Percentiles rank a stretch among this genome's conserved stretches.
phyloP scores from a whole-genome alignment of 2,113 vertebrate genomes.

The Porphyrio hochstetteri region DNA sequence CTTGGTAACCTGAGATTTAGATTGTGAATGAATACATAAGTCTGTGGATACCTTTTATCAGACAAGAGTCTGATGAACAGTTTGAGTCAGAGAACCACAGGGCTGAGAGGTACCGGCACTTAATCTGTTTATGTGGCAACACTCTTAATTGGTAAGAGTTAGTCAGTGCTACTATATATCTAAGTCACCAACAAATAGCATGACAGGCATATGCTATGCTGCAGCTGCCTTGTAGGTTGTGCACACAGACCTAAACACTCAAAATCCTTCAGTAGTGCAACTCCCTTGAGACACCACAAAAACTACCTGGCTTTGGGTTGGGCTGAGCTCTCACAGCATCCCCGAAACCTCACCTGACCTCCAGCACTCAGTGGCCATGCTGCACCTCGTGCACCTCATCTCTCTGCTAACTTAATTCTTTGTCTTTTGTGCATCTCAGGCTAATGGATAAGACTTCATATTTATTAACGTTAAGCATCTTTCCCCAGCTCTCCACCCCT shows the following conservation, averaged over 20 bases:
- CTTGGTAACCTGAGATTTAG: conserved; percentile 74
- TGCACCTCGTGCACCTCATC: neutral
- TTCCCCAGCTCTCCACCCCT: conserved; percentile 39
- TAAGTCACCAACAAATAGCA: neutral
- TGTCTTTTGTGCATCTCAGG: neutral
- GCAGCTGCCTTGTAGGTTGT: neutral
- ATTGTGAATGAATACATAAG: conserved; percentile 62
- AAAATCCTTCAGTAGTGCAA: neutral
- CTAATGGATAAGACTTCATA: conserved; percentile 48
- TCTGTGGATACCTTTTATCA: conserved; percentile 56
- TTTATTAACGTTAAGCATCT: conserved; percentile 60
- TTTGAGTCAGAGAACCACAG: conserved; percentile 37
- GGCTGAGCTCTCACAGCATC: neutral
- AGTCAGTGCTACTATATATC: neutral
- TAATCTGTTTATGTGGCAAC: conserved; percentile 49
- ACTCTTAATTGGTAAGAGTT: conserved; percentile 18
- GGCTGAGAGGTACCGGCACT: conserved; percentile 30
- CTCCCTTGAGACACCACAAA: neutral
- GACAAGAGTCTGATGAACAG: conserved; percentile 40
- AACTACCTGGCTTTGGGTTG: neutral
- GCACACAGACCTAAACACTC: neutral
- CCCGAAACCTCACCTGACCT: neutral
- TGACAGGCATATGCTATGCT: neutral
- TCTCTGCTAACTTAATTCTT: neutral
- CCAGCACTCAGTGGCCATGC: neutral